A percentile compares a stretch with the other conserved stretches of the same genome.
Evolutionary conservation across 1,140 invertebrate species (phyloP).

Genomic region (Drosophila trapezifrons): DNA sequence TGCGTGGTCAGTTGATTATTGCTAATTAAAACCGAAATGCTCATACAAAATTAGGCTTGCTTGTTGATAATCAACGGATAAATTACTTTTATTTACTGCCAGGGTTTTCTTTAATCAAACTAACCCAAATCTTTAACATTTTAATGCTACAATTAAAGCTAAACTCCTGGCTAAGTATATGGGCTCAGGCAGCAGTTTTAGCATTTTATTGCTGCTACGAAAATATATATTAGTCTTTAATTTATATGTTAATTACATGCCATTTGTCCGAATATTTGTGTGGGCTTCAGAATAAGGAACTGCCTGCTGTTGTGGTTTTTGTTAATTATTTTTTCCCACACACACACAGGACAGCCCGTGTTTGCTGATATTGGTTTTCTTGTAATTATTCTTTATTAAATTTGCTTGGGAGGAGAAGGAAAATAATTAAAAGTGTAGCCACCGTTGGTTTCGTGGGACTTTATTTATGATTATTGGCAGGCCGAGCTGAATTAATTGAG

Average conservation of each 20-base stretch:
- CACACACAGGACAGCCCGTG: conserved; percentile 9
- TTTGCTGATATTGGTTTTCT: conserved; percentile 56
- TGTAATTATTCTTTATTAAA: conserved; percentile 81
- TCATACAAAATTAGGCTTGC: not conserved
- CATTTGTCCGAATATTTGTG: conserved; percentile 35
- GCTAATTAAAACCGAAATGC: conserved; percentile 42
- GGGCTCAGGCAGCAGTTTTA: conserved; percentile 32
- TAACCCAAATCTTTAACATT: conserved; percentile 1
- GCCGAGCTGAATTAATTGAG: conserved; percentile 68
- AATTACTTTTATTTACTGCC: not conserved
- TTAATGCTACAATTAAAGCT: not conserved
- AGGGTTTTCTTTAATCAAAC: not conserved
- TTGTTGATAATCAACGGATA: not conserved
- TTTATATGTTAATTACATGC: conserved; percentile 76
- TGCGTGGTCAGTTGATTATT: conserved; percentile 51
- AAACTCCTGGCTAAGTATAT: not conserved
- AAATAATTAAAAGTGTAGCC: conserved; percentile 74
- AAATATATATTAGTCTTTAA: conserved; percentile 74
- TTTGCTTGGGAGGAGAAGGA: conserved; percentile 41
- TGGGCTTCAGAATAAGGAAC: conserved; percentile 23
- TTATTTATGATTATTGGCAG: conserved; percentile 82
- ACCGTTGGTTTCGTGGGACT: conserved; percentile 39
- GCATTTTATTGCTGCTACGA: conserved; percentile 57
- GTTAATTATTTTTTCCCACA: conserved; percentile 71
- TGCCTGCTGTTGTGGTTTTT: conserved; percentile 59